Conservation (phyloP, 2,888 invertebrate genomes). For the Hypomecis punctinalis region DNA sequence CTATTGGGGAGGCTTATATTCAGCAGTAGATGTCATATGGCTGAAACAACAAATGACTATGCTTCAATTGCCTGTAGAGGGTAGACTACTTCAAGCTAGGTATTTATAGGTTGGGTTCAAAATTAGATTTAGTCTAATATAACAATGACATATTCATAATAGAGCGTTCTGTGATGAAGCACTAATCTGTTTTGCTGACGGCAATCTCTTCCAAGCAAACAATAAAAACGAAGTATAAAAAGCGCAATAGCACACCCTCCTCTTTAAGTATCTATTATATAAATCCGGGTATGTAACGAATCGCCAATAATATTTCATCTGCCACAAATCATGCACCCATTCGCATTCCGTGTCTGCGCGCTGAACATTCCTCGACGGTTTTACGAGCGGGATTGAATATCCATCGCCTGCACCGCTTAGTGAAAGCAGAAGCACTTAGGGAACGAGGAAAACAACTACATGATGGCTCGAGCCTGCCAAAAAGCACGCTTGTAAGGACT, state of each 20-base stretch:
- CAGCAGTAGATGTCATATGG: too few relatives aligned
- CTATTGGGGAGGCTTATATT: too few relatives aligned
- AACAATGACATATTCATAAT: too few relatives aligned
- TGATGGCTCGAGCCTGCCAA: slow-evolving; percentile 41
- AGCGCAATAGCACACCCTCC: background rate
- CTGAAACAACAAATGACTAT: too few relatives aligned
- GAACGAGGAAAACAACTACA: slow-evolving; percentile 43
- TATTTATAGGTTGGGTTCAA: too few relatives aligned
- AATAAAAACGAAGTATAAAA: background rate
- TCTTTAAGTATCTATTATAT: background rate
- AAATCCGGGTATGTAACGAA: background rate
- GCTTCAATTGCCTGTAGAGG: too few relatives aligned
- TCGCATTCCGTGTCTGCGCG: slow-evolving; percentile 26
- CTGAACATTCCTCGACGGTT: slow-evolving; percentile 37
- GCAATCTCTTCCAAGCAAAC: too few relatives aligned
- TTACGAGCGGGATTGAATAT: slow-evolving; percentile 42
- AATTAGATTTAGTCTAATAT: too few relatives aligned
- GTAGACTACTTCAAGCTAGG: too few relatives aligned
- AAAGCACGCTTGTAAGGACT: slow-evolving; percentile 30
- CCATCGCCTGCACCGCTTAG: slow-evolving; percentile 38
- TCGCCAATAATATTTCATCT: slow-evolving; percentile 15
- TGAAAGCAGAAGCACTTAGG: slow-evolving; percentile 40
- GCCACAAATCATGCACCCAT: slow-evolving; percentile 32
- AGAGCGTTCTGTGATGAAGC: too few relatives aligned
- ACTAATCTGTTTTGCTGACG: too few relatives aligned